Percentiles rank a stretch among this genome's conserved stretches.
Evolutionary conservation across 2,888 invertebrate genomes (phyloP).

Genomic region (Thymelicus sylvestris): DNA sequence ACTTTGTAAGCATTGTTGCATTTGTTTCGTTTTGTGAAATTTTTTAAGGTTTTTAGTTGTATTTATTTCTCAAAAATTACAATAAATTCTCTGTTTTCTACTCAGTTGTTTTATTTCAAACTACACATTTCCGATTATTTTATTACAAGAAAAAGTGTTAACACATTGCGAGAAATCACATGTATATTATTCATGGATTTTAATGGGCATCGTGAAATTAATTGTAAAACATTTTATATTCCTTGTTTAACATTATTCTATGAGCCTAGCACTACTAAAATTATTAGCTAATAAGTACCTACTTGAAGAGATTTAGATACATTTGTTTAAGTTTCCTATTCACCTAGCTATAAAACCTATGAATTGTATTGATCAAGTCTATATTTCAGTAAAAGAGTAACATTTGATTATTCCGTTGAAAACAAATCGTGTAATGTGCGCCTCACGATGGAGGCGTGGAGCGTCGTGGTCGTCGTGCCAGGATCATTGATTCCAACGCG

Average conservation of each 20-base stretch:
- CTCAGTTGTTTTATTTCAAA: constrained; percentile 42
- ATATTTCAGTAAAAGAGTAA: constrained; percentile 12
- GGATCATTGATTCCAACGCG: constrained; percentile 38
- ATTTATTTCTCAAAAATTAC: constrained; percentile 75
- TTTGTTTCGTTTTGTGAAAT: constrained; percentile 80
- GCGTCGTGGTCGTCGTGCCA: constrained; percentile 42
- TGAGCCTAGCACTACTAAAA: too few species aligned
- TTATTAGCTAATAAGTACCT: too few species aligned
- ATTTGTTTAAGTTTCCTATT: neutral
- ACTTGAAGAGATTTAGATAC: too few species aligned
- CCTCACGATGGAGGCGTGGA: constrained; percentile 40
- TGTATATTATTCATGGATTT: too few species aligned
- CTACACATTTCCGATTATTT: too few species aligned
- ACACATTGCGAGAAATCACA: too few species aligned
- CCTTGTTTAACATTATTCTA: too few species aligned
- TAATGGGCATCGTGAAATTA: too few species aligned
- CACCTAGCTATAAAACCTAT: neutral
- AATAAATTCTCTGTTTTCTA: constrained; percentile 77
- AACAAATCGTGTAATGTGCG: constrained; percentile 35
- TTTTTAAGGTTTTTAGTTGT: constrained; percentile 73
- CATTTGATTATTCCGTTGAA: constrained; percentile 32
- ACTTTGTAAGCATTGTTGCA: constrained; percentile 73
- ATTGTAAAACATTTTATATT: too few species aligned
- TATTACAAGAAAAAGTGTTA: too few species aligned
- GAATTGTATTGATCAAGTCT: constrained; percentile 1